Base-by-base conservation (phyloP, 2,113 vertebrate species). In the Prunella himalayana region DNA sequence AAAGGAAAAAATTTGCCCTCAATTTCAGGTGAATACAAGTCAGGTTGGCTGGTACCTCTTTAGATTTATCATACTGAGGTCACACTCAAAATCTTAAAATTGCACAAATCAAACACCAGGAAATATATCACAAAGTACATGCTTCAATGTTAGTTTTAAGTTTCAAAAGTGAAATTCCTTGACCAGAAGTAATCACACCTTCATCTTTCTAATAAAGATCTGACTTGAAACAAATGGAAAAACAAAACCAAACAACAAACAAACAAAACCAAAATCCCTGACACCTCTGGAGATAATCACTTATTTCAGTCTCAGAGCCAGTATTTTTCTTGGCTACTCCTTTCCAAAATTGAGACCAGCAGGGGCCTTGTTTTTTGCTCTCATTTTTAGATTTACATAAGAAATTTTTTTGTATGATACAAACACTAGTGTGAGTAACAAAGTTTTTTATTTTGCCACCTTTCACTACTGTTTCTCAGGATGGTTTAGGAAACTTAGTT, bases 51-150 rank as follows among this genome's bases (percentile, higher is more conserved):
- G 1, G 1, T 17, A 54, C 7, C 17, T 31, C 59, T 42, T 41
- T 2, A 61, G 16, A 17, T 65, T 54, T 45, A 24, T 41, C 33
- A 66, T 16, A 16, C 12, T 61, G 8, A 50, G 63, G 11, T 45
- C 42, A 42, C 41, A 72, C 28, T 61, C 53, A 85, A 37, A 56
- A 61, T 42, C 33, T 76, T 61, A 37, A 68, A 50, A 45, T 24
- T 4, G 5, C 16, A 28, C 3, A 49, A 82, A 8, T 30, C 9
- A 39, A 42, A 37, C 22, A 25, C 44, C 42, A 49, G 25, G 41
- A 56, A 31, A 13, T 53, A 4, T 10, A 15, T n/a, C 10, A 47
- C 63, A 76, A 76, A 2, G 0, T 31, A 41, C 8, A 17, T 1
- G 1, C 14, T 44, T 50, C 44, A 56, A 49, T n/a, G 6, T 23